Base-by-base conservation (phyloP, 2,797 vertebrate species). In the Chelmon rostratus region DNA sequence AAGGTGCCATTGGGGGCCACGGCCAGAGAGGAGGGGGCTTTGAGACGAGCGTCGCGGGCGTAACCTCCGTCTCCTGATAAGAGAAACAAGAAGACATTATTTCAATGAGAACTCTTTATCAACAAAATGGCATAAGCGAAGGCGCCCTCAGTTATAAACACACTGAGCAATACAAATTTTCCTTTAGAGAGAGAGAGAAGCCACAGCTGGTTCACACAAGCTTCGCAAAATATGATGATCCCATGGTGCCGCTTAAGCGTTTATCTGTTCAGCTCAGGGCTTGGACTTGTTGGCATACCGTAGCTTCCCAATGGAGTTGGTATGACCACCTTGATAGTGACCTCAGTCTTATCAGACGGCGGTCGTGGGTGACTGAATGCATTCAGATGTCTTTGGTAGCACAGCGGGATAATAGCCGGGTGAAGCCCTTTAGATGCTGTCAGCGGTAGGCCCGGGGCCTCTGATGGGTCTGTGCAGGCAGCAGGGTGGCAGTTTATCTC, bases 21-120 rank as follows among this genome's bases (percentile, higher is more conserved):
- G 0, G 97, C 95, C 76, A 99, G 93, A 18, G 98, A 98, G 42
- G 97, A 97, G 8, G 98, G 98, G 0, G 97, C 97, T 92, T 99
- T 98, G 89, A 99, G 96, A 69, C 96, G 97, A 21, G 97, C 97
- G 16, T 99, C 97, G 65, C 98, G 97, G 86, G 98, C 98, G 56
- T 98, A 99, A 50, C 97, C 97, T 73, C 97, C 96, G 25, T 99
- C 98, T 78, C 98, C 98, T 99, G 90, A 79, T 83, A 71, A 77
- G 54, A 76, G 19, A 73, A 68, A 76, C 23, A 69, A 78, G 42
- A 69, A 58, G n/a, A 61, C 40, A 52, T 69, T 25, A 56, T 63
- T 88, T 70, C 21, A 67, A 68, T 49, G 18, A 75, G 69, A 76
- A 78, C 46, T 57, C 58, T 84, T 79, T 78, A 76, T 76, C 67